Base-by-base conservation (phyloP, 2,888 invertebrate species). In the Hyposoter dolosus region DNA sequence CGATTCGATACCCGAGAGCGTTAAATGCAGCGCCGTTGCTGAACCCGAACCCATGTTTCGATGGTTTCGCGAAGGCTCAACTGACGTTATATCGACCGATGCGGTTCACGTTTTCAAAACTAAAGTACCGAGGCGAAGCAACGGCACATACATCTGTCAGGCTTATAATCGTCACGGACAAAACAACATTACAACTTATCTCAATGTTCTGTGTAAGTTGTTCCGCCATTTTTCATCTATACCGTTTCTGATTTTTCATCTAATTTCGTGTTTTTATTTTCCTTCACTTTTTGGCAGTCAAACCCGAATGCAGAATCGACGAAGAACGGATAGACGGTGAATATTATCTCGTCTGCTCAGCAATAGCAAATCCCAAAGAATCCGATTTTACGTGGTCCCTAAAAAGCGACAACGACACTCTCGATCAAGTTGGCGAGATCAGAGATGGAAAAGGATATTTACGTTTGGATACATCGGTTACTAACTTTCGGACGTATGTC, bases 131-230 rank as follows among this genome's bases (percentile, higher is more conserved):
- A 95, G 97, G 89, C 95, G 96, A 12, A 96, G 97, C 90, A 96
- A 96, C 45, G 98, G 98, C 0, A 95, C 96, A 83, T 98, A 98
- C 93, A 95, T 96, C 68, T 98, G 98, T 92, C 96, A 96, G 88
- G 97, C 97, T 0, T 95, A 94, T 90, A 97, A 98, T 94, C 96
- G 96, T 89, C 98, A 98, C 89, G 98, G 98, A 23, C 95, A 95
- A 77, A 95, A 96, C 87, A 96, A 95, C 72, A 96, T 96, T 15
- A 95, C 96, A 28, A 96, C 97, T 5, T 95, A 95, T 88, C 95
- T 98, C 90, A 97, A 98, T 94, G 98, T 98, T 60, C 96, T 97
- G 94, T 98, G 98, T 98, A 95, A 97, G 97, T 96, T 23, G 12
- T 19, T 50, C 23, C 4, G 50, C 0, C 28, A 40, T 45, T 75